These are phyloP conservation scores for Vicugna pacos DNA, from an alignment of 2,113 vertebrate species.

Conservation along the genomic window DNA sequence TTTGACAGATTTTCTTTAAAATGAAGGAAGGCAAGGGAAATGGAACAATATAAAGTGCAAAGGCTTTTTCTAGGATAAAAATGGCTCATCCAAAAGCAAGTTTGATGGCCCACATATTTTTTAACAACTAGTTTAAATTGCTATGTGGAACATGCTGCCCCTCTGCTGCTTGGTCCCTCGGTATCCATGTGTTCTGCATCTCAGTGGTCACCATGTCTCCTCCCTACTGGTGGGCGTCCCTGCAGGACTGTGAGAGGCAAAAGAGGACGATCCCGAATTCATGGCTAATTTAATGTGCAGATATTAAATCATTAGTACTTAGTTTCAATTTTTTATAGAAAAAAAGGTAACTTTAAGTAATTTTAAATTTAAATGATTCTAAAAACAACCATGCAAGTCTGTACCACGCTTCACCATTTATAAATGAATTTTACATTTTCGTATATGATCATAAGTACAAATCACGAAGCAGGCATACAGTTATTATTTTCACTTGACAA, in stretches of 20 bases:
- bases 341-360: not conserved
- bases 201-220: not conserved
- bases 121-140: not conserved
- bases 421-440: slow-evolving; percentile 1
- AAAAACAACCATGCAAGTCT: not conserved
- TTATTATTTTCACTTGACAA: not conserved
- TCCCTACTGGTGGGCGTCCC: not conserved
- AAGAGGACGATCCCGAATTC: not conserved
- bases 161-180: not conserved
- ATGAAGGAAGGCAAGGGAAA: not conserved
- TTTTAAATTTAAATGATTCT: not conserved
- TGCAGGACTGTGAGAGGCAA: not conserved
- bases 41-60: not conserved
- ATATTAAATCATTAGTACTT: not conserved
- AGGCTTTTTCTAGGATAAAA: not conserved
- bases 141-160: not conserved
- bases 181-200: accelerated
- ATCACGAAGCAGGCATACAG: not conserved
- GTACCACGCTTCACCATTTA: not conserved
- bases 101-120: not conserved
- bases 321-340: not conserved
- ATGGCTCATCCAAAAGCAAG: not conserved
- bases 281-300: not conserved
- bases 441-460: not conserved
- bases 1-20: slow-evolving; percentile 36